phyloP scores from a whole-genome alignment of 2,113 vertebrate genomes.

The Smithornis capensis region DNA sequence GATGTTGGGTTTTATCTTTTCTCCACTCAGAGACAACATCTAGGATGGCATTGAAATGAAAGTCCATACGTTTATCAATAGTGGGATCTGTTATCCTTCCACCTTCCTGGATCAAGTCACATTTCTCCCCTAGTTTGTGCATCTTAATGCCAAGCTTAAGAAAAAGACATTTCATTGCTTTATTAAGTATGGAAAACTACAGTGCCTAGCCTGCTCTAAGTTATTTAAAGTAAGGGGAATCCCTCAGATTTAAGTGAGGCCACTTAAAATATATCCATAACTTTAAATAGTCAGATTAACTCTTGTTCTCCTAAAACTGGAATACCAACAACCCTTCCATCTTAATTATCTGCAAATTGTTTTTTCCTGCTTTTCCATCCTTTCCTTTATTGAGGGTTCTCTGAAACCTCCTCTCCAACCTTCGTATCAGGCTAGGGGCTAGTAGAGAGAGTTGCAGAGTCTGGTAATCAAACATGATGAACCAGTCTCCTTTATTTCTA shows the following conservation, averaged over 20 bases:
- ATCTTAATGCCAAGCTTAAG: constrained; percentile 91
- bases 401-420: not conserved
- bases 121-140: constrained; percentile 92
- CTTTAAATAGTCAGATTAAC: not conserved
- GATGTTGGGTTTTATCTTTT: constrained; percentile 93
- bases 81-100: constrained; percentile 89
- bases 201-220: not conserved
- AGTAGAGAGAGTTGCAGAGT: not conserved
- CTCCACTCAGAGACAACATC: constrained; percentile 98
- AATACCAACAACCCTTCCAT: not conserved
- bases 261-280: not conserved
- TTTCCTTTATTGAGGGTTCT: not conserved
- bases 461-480: not conserved
- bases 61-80: constrained; percentile 99
- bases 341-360: not conserved
- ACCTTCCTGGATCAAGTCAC: constrained; percentile 95
- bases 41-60: constrained; percentile 98
- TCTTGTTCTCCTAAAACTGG: not conserved
- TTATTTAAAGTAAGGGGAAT: not conserved
- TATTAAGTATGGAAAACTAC: constrained; percentile 34
- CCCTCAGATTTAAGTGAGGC: not conserved
- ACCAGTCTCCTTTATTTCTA: not conserved
- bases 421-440: not conserved
- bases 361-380: not conserved
- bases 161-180: constrained; percentile 67